Evolutionary conservation across 2,888 invertebrate genomes (phyloP), one percentile per base, ranked within the genome.

Genomic region (Tuta absoluta): DNA sequence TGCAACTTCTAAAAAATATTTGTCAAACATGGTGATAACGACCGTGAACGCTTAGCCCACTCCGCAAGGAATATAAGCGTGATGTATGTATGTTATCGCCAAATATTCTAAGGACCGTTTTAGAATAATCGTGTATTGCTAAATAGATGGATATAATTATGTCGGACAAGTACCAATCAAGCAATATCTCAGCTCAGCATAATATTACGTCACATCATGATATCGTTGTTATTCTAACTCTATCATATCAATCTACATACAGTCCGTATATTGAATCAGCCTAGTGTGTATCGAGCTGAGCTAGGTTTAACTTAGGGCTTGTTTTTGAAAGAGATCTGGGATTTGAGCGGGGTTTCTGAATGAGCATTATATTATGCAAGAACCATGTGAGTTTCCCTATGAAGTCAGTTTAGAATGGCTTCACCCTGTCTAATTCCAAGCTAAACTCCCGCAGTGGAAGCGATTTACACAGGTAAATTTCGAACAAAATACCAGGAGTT

Each of bases 271-370:
- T 24, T 12, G 51, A 53, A 23, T 23, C 12, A 53, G 14, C 51
- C 51, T 23, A 23, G 51, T 24, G 24, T 53, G 51, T 23, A 23
- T 53, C 51, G 12, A 53, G 51, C 23, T 53, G 23, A 23, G 21
- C 23, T 53, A 19, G 23, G 23, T 53, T 53, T 53, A 24, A 53
- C 51, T 53, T 53, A 24, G 24, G 23, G 23, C 21, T 14, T 23
- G 21, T 23, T 53, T 53, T 23, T 53, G 23, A 24, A 24, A 23
- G 51, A 7, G 14, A 23, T 4, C 23, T 53, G 51, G 51, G 51
- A 53, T 53, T 53, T 53, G 24, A 23, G 51, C 24, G 11, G 23
- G 51, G 51, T 14, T 53, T 53, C 23, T 21, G 24, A 53, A 53
- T 45, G 45, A 45, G 45, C n/a, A 12, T 12, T 11, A n/a, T 45